A percentile compares a stretch with the other conserved stretches of the same genome.
These are phyloP conservation scores for Entomyzon cyanotis DNA, from an alignment of 2,113 vertebrate genomes.

Conservation along the genomic window DNA sequence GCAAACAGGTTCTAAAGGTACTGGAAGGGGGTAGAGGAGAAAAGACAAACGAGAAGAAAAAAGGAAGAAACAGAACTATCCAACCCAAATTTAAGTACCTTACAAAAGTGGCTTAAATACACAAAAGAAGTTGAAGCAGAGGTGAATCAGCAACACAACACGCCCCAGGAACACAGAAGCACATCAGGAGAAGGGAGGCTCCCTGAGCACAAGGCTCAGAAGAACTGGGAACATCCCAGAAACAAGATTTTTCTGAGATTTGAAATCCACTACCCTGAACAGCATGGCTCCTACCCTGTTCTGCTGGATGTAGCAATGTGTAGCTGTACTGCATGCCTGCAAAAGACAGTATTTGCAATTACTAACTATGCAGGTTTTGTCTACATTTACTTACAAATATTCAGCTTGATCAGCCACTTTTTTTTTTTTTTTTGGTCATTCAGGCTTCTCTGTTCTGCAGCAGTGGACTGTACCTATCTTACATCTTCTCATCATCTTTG, in stretches of 20 bases:
- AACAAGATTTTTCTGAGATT: not conserved
- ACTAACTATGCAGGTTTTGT: not conserved
- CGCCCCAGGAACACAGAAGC: not conserved
- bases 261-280: not conserved
- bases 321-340: not conserved
- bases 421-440: not conserved
- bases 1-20: not conserved
- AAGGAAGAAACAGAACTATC: not conserved
- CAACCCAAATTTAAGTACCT: not conserved
- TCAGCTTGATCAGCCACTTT: not conserved
- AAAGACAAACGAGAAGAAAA: not conserved
- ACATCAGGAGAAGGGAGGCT: not conserved
- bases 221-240: not conserved
- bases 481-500: not conserved
- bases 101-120: not conserved
- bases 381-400: not conserved
- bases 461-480: not conserved
- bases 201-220: not conserved
- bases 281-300: not conserved
- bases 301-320: not conserved
- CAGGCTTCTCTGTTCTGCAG: not conserved
- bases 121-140: not conserved
- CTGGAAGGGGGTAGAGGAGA: not conserved
- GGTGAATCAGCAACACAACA: not conserved
- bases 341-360: not conserved